phyloP scores from a whole-genome alignment of 2,888 invertebrate species.

The Thymelicus sylvestris region DNA sequence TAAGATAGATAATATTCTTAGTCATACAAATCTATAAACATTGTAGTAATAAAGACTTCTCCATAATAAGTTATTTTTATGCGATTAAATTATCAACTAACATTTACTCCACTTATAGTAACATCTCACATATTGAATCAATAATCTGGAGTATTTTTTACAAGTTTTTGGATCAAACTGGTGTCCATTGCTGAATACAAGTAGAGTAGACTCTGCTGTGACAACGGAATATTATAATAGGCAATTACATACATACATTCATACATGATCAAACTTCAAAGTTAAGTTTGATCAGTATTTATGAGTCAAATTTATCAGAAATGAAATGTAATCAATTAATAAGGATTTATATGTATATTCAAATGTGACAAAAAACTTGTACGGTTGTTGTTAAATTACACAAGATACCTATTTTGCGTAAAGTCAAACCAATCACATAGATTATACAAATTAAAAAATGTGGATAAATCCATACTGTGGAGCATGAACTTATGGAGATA shows the following conservation, averaged over 20 bases:
- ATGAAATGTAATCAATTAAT: not conserved
- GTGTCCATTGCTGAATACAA: not conserved
- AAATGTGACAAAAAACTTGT: too few species aligned
- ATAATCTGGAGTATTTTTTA: not conserved
- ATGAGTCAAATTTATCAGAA: not conserved
- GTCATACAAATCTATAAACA: conserved; percentile 16
- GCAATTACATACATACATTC: not conserved
- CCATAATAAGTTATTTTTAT: not conserved
- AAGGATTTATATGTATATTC: too few species aligned
- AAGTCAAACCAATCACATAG: not conserved
- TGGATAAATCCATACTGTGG: not conserved
- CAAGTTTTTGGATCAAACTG: not conserved
- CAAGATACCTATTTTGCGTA: too few species aligned
- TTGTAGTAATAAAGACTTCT: conserved; percentile 20
- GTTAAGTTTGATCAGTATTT: not conserved
- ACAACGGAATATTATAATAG: not conserved
- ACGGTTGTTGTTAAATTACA: too few species aligned
- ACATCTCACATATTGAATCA: not conserved
- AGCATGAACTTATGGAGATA: not conserved
- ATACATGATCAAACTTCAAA: conserved; percentile 3
- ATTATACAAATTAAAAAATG: not conserved
- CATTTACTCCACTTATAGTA: not conserved
- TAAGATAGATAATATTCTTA: conserved; percentile 1
- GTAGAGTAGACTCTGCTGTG: not conserved
- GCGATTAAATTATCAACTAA: not conserved